A percentile compares a stretch with the other conserved stretches of the same genome.
These are phyloP conservation scores for Tragelaphus buxtoni DNA, from an alignment of 2,113 vertebrate species.

Conservation along the genomic window DNA sequence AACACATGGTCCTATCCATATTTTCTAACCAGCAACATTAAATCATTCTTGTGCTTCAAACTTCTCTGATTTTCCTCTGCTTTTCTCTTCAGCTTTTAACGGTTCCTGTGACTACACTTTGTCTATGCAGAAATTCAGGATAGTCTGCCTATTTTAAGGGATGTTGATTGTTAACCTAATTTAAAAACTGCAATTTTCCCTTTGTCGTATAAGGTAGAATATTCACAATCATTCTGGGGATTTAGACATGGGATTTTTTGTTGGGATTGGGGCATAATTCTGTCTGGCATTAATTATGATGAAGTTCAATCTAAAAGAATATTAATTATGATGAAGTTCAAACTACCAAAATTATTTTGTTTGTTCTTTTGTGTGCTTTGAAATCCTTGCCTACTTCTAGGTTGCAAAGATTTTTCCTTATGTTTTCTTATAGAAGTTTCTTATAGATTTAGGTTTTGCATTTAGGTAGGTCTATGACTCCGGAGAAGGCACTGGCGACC, in stretches of 20 bases:
- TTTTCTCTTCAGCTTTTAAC: not conserved
- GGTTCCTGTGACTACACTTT: not conserved
- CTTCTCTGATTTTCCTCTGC: not conserved
- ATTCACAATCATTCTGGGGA: not conserved
- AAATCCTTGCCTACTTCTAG: not conserved
- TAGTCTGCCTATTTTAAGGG: not conserved
- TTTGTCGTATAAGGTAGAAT: not conserved
- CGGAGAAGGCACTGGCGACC: too few species aligned
- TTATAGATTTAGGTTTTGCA: not conserved
- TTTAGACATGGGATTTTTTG: not conserved
- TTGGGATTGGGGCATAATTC: not conserved
- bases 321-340: not conserved
- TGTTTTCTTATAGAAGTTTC: not conserved
- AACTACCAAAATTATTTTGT: not conserved
- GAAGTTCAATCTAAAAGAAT: not conserved
- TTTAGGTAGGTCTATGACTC: not conserved
- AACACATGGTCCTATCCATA: not conserved
- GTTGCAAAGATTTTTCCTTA: not conserved
- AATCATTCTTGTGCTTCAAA: not conserved
- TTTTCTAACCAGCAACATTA: not conserved
- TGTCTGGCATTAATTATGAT: not conserved
- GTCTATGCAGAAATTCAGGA: not conserved
- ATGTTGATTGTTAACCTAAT: not conserved
- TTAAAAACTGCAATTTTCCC: not conserved
- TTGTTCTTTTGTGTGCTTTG: not conserved